Conservation (phyloP, 2,888 invertebrate genomes). For the Leucozona laternaria region DNA sequence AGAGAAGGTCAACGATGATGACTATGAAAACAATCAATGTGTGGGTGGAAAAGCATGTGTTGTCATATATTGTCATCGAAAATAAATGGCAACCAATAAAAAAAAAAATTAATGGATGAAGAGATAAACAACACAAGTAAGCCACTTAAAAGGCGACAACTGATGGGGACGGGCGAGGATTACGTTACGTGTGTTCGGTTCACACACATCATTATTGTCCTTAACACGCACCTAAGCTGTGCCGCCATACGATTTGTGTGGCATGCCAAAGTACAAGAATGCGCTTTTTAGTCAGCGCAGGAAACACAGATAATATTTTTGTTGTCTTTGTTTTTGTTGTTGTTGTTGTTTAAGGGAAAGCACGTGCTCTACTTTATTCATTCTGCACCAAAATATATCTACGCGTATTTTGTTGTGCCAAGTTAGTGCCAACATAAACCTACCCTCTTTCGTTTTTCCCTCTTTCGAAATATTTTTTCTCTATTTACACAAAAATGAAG, state of each 20-base stretch:
- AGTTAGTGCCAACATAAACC: conserved; percentile 7
- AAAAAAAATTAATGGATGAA: not conserved
- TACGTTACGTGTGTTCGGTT: not conserved
- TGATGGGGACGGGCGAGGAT: not conserved
- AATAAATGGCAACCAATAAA: conserved; percentile 27
- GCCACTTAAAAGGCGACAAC: conserved; percentile 21
- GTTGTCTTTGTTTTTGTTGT: not conserved
- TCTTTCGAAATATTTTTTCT: conserved; percentile 3
- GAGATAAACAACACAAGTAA: conserved; percentile 23
- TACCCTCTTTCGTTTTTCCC: conserved; percentile 26
- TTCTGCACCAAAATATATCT: conserved; percentile 4
- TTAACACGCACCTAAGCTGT: conserved; percentile 36
- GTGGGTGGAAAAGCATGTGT: conserved; percentile 23
- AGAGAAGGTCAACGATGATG: conserved; percentile 22
- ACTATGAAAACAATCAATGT: conserved; percentile 4
- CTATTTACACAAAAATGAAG: conserved; percentile 30
- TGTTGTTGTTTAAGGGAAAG: not conserved
- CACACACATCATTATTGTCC: conserved; percentile 20
- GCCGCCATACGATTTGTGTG: not conserved
- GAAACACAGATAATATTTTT: conserved; percentile 7
- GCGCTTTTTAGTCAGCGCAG: conserved; percentile 19
- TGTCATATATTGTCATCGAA: conserved; percentile 16
- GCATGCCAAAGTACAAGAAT: conserved; percentile 12
- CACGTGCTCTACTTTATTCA: conserved; percentile 14
- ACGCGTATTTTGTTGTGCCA: not conserved